Conservation (phyloP, 2,888 invertebrate genomes). For the Nomada lathburiana region DNA sequence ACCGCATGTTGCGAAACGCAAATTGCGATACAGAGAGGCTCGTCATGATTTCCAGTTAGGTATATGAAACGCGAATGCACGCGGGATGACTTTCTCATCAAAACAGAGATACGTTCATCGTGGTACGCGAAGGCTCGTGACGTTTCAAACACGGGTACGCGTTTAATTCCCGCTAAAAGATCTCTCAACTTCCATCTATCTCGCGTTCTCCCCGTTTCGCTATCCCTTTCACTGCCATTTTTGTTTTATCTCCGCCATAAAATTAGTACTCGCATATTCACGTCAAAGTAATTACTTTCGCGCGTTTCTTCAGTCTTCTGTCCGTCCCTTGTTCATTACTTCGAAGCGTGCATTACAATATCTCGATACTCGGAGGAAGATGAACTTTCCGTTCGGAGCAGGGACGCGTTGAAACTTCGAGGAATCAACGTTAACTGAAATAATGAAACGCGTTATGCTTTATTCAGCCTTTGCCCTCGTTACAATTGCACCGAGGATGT, state of each 20-base stretch:
- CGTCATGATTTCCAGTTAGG: conserved; percentile 46
- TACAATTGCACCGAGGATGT: not conserved
- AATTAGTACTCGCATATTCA: conserved; percentile 54
- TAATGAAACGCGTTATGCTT: conserved; percentile 5
- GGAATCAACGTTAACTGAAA: not conserved
- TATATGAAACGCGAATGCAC: conserved; percentile 42
- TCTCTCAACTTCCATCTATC: conserved; percentile 24
- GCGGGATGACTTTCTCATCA: conserved; percentile 54
- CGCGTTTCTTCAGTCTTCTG: conserved; percentile 10
- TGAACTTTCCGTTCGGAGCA: not conserved
- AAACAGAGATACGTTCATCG: conserved; percentile 43
- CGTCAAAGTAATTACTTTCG: conserved; percentile 49
- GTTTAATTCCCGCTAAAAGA: conserved; percentile 60
- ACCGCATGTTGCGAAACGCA: conserved; percentile 32
- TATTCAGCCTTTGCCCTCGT: not conserved
- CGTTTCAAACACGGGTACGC: conserved; percentile 39
- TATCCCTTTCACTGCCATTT: not conserved
- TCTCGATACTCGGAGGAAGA: not conserved
- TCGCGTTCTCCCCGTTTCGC: not conserved
- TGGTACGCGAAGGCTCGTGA: conserved; percentile 29
- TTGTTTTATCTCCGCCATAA: conserved; percentile 27
- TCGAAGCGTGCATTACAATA: not conserved
- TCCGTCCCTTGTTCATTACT: not conserved
- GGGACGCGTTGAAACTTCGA: not conserved
- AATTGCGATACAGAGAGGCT: conserved; percentile 33